Percentiles rank a stretch among this genome's conserved stretches.
Evolutionary conservation across 53 echinoderm and acorn worm species (phyloP).

Genomic region (Zoroaster sp.): DNA sequence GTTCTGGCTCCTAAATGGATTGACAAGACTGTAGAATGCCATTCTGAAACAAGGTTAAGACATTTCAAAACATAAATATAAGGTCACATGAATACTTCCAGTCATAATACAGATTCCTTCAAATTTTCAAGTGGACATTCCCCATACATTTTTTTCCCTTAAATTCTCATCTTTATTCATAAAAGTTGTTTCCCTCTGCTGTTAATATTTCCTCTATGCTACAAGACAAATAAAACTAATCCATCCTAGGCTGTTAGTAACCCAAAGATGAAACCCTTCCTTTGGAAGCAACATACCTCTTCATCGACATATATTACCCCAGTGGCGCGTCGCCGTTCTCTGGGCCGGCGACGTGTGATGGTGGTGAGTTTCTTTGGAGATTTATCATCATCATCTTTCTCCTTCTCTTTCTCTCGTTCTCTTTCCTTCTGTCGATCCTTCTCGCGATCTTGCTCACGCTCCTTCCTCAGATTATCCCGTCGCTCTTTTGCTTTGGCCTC

Average conservation of each 20-base stretch:
- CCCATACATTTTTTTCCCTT: too few relatives aligned
- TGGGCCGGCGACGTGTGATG: slow-evolving; percentile 67
- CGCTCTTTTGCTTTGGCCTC: slow-evolving; percentile 78
- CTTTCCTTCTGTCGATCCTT: slow-evolving; percentile 37
- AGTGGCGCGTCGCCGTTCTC: slow-evolving; percentile 85
- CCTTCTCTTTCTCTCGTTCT: slow-evolving; percentile 15
- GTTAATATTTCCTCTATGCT: too few relatives aligned
- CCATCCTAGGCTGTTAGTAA: not conserved
- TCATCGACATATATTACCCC: slow-evolving; percentile 84
- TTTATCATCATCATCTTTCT: slow-evolving; percentile 63
- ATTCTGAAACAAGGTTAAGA: too few relatives aligned
- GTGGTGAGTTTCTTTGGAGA: slow-evolving; percentile 54
- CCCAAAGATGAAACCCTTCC: not conserved
- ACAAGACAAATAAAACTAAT: not conserved
- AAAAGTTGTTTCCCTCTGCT: too few relatives aligned
- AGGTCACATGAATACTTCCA: too few relatives aligned
- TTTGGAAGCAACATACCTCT: slow-evolving; percentile 67
- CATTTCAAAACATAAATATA: too few relatives aligned
- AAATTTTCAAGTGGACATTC: too few relatives aligned
- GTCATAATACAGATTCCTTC: too few relatives aligned
- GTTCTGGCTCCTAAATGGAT: too few relatives aligned
- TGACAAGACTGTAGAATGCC: too few relatives aligned
- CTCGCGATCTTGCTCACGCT: slow-evolving; percentile 29
- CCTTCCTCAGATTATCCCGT: slow-evolving; percentile 23
- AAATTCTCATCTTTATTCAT: too few relatives aligned